Base-by-base conservation (phyloP, 2,888 invertebrate species). In the Eurytoma adleriae region DNA sequence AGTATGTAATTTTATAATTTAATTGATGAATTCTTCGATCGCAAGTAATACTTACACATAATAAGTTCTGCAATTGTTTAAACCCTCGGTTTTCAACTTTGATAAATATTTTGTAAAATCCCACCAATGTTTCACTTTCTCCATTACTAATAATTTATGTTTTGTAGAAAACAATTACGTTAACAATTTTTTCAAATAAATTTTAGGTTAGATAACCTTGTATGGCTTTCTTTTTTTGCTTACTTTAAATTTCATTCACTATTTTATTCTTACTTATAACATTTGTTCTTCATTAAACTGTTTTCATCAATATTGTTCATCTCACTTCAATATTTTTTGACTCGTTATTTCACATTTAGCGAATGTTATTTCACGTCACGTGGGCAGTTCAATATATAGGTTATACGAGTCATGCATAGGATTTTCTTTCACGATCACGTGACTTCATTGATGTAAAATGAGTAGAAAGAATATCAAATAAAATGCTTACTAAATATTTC, bases 31-130 rank as follows among this genome's bases (percentile, higher is more conserved):
- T 62, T 57, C 54, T 72, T 52, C 1, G 40, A 27, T 48, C n/a
- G 10, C 20, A 18, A 40, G 18, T 50, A 75, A 50, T 52, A 82
- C 85, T 86, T 83, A 87, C 87, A 83, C 82, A 64, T 84, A 87
- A 80, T 86, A 83, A 80, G 82, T 85, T 66, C 83, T 77, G 5
- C 56, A 78, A 24, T 59, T 59, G 27, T 82, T 82, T 40, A 56
- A 64, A 52, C 3, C 74, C 40, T 80, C 71, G 3, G 67, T 67
- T 48, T 82, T 24, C 3, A 79, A 62, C 50, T 79, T 82, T 61
- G 59, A 67, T 18, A 81, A 72, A 72, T 76, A 70, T 50, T 82
- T 76, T 24, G 27, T 61, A 40, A 57, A 52, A n/a, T 77, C 68
- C 61, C 61, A 76, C 61, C 71, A 80, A 77, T 80, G 80, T n/a